Evolutionary conservation across 1,140 invertebrate genomes (phyloP), one percentile per base, ranked within the genome.

Genomic region (Drosophila bifasciata): DNA sequence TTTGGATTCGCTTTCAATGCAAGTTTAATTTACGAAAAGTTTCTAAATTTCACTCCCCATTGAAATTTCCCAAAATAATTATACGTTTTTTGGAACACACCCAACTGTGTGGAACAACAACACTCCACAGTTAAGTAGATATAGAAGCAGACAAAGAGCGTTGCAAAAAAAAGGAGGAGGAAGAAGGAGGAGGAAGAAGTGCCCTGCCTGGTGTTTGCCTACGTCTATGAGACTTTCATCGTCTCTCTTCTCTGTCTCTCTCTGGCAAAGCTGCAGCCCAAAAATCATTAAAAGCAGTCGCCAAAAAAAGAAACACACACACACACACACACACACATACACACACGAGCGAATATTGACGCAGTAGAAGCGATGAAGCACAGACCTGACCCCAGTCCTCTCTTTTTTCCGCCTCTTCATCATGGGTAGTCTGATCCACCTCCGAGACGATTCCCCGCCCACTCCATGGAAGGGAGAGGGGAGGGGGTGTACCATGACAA

Each of bases 271-370:
- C 83, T 88, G 83, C 83, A 88, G 55, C 59, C 64, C 32, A 36
- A 63, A 86, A 83, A 88, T 86, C 74, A 86, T 86, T 86, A 88
- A 88, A 83, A 79, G 49, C 83, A 78, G 66, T 79, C 74, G 58
- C 62, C 62, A 67, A 69, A 68, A 64, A 43, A 62, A 45, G 39
- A 78, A 25, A 53, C 67, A 49, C 55, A 56, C 51, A 52, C 48
- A 28, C 43, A 57, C 39, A 55, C 36, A 72, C 43, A 53, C 67
- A 49, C 55, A 56, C 51, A 52, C 48, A 28, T 39, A 57, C 39
- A 55, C 36, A 72, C 43, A 53, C n/a, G n/a, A n/a, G n/a, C n/a
- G 51, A 56, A 9, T 46, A 21, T 25, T 55, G 66, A 52, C 64
- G 53, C 43, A 46, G 25, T 16, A 51, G 17, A 36, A 58, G 60